These are phyloP conservation scores for human (Homo sapiens) DNA, from an alignment of 2,113 vertebrate genomes.

Conservation along the genomic window GRCh38 chr17:74451001-74451500, in stretches of 20 bases:
- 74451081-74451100: background rate
- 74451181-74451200: background rate
- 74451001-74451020: background rate
- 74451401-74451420: background rate
- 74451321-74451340: background rate
- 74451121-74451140: background rate
- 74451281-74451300: background rate
- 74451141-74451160: background rate
- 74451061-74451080: too few relatives aligned
- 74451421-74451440: background rate
- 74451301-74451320: background rate
- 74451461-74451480: background rate
- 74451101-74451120: background rate
- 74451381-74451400: background rate
- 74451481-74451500: background rate
- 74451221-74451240: background rate
- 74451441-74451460: too few relatives aligned
- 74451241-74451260: accelerated
- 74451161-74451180: background rate
- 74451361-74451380: background rate
- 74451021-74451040: background rate
- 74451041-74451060: background rate
- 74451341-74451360: background rate
- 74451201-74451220: background rate
- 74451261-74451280: background rate